Base-by-base conservation (phyloP, 2,113 vertebrate species). In the Silurus meridionalis region DNA sequence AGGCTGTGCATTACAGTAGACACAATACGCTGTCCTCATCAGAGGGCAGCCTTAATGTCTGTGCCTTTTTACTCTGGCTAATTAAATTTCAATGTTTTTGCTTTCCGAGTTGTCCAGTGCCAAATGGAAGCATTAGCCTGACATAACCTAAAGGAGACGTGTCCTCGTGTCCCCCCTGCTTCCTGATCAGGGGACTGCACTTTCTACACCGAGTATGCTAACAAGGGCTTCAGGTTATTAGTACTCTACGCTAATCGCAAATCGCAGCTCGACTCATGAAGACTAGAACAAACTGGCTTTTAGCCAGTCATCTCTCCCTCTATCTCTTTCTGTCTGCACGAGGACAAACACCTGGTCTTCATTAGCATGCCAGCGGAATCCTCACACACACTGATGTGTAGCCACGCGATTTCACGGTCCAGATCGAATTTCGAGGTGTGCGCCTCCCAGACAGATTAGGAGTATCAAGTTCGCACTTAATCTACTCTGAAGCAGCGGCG, bases 351-450 rank as follows among this genome's bases (percentile, higher is more conserved):
- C 86, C 23, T 84, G 86, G 83, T 77, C 67, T 46, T 85, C 91
- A 94, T 95, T 94, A 94, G 92, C 92, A 95, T 95, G 93, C 94
- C 88, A 84, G 80, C 80, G 37, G 89, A 91, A 92, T 93, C 90
- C 91, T 84, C 92, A 89, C 93, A 91, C 92, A 92, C 94, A 93
- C 93, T 94, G 94, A 95, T 94, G 94, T 94, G 93, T 88, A 93
- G 92, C 93, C 92, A 84, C 90, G 91, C 86, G 92, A 95, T 94
- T 95, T 95, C 94, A 95, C 92, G 93, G 92, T 94, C 93, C 91
- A 89, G 93, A 95, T 95, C 93, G 93, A 85, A 95, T 95, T 94
- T 93, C 91, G 88, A 94, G 92, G 93, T 93, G 91, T 88, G 91
- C 87, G 88, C 89, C 90, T 89, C 92, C 89, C 90, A 90, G 90